A percentile compares a stretch with the other conserved stretches of the same genome.
Evolutionary conservation across 2,113 vertebrate genomes (phyloP).

Genomic region (Xiphophorus hellerii): DNA sequence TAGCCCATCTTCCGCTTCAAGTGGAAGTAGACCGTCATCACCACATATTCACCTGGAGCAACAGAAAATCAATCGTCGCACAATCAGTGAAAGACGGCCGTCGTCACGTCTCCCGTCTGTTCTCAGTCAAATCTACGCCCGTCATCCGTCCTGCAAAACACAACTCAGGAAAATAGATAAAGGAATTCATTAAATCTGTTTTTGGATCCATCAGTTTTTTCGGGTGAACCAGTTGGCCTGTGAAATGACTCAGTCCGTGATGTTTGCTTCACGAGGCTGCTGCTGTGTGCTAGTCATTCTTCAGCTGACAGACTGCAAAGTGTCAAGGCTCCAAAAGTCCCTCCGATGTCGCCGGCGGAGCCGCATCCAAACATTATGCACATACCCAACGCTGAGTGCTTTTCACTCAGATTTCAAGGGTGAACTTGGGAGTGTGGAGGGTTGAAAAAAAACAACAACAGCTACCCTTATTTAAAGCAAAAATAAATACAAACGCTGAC

Average conservation of each 20-base stretch:
- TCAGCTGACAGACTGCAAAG: conserved; percentile 21
- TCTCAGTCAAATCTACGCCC: conserved; percentile 1
- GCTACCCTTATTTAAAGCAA: neutral
- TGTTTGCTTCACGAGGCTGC: conserved; percentile 25
- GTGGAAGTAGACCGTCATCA: conserved; percentile 98
- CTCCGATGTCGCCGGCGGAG: neutral
- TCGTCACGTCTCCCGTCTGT: conserved; percentile 14
- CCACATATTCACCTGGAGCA: conserved; percentile 93
- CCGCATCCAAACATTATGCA: neutral
- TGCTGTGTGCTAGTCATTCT: conserved; percentile 11
- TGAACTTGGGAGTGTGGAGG: too few species aligned
- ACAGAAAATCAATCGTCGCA: conserved; percentile 35
- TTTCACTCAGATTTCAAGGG: neutral
- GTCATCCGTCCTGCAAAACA: conserved; percentile 7
- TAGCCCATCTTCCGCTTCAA: conserved; percentile 99
- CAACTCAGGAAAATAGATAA: neutral
- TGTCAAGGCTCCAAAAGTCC: conserved; percentile 15
- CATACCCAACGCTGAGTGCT: neutral
- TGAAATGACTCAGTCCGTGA: conserved; percentile 4
- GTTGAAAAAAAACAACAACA: neutral
- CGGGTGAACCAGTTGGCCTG: neutral
- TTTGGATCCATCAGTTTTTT: conserved; percentile 21
- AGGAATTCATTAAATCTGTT: neutral
- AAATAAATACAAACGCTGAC: neutral
- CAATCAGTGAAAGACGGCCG: conserved; percentile 16